These are phyloP conservation scores for Peromyscus nudipes DNA, from an alignment of 2,797 vertebrate genomes.

Conservation along the genomic window DNA sequence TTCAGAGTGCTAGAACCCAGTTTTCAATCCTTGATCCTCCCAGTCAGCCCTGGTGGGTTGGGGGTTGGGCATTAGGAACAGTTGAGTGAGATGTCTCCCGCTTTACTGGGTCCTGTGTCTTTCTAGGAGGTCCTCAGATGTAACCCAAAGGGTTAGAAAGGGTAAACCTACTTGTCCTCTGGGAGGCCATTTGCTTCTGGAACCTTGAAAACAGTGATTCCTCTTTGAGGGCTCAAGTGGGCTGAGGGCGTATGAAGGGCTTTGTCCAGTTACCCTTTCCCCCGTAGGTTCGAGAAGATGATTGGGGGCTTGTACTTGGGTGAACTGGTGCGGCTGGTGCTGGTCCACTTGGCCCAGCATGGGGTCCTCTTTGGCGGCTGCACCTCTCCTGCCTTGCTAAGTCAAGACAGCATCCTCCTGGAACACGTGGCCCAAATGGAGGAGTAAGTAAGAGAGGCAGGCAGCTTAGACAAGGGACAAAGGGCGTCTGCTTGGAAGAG, in stretches of 20 bases:
- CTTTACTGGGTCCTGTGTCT: neutral
- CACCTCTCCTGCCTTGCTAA: conserved; percentile 75
- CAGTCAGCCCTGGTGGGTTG: neutral
- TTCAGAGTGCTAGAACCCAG: conserved; percentile 36
- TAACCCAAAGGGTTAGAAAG: neutral
- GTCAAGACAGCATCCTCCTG: conserved; percentile 61
- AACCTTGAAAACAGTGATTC: neutral
- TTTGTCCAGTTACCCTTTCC: neutral
- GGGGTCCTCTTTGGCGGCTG: conserved; percentile 89
- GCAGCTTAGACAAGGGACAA: neutral
- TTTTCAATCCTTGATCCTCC: neutral
- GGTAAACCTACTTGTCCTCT: neutral
- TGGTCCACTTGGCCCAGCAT: conserved; percentile 86
- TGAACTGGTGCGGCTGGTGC: conserved; percentile 89
- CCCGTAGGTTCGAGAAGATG: conserved; percentile 94
- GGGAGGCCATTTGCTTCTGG: neutral
- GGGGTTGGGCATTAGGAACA: neutral
- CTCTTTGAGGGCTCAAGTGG: neutral
- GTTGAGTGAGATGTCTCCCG: neutral
- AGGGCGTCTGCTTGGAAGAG: neutral
- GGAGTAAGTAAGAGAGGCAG: conserved; percentile 85
- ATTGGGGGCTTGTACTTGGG: conserved; percentile 92
- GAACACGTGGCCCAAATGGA: conserved; percentile 90
- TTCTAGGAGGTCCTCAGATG: neutral
- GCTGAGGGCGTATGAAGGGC: neutral